Evolutionary conservation across 2,113 vertebrate genomes (phyloP).

Genomic region (Ceyx melanurus): DNA sequence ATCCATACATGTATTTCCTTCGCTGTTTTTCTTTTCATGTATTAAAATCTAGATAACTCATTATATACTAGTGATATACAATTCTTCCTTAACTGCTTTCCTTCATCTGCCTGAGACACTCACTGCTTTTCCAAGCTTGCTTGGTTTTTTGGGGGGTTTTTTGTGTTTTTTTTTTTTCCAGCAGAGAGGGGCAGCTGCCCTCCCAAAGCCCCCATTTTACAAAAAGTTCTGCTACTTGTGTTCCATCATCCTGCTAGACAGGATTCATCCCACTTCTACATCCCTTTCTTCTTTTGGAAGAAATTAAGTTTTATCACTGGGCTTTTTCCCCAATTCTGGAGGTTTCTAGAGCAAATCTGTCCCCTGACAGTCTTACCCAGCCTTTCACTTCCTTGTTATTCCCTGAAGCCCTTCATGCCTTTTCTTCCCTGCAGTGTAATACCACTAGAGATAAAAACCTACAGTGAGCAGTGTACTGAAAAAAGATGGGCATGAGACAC

Average conservation of each 20-base stretch:
- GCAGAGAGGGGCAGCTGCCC: neutral
- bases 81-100: neutral
- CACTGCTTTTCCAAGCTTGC: neutral
- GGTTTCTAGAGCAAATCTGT: neutral
- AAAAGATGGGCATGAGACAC: neutral
- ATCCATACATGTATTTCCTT: neutral
- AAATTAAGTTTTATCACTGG: neutral
- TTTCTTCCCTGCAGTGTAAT: neutral
- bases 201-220: neutral
- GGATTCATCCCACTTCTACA: neutral
- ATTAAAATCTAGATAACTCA: neutral
- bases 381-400: neutral
- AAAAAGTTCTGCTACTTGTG: neutral
- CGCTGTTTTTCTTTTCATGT: neutral
- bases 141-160: too few species aligned
- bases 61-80: neutral
- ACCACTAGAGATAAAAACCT: neutral
- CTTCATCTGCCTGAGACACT: neutral
- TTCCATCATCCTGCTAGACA: neutral
- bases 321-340: neutral
- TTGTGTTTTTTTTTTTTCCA: neutral
- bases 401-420: neutral
- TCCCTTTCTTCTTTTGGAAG: neutral
- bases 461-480: accelerated
- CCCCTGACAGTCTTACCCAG: neutral